Evolutionary conservation across 2,888 invertebrate genomes (phyloP).

Genomic region (Ethmia dodecea): DNA sequence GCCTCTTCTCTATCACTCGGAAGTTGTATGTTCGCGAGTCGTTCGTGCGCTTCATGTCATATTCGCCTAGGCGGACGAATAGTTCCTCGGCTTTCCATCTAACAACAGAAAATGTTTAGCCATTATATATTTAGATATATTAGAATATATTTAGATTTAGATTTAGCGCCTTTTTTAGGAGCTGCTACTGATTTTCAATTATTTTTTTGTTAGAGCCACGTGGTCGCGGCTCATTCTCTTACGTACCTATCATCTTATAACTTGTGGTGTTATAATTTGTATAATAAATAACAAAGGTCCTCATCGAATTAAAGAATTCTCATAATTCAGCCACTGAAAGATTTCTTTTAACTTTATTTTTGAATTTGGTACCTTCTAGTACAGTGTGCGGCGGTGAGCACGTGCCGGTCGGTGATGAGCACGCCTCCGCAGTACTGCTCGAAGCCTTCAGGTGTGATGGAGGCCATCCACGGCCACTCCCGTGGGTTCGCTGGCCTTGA

Average conservation of each 20-base stretch:
- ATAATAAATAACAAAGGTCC: too few species aligned
- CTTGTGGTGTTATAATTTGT: too few species aligned
- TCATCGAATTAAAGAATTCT: too few species aligned
- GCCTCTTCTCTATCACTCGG: slow-evolving; percentile 79
- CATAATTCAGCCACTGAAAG: too few species aligned
- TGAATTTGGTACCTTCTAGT: slow-evolving; percentile 79
- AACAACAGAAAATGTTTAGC: too few species aligned
- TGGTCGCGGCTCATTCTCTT: neutral
- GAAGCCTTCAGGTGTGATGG: slow-evolving; percentile 79
- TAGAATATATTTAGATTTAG: too few species aligned
- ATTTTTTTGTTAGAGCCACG: too few species aligned
- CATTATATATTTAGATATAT: too few species aligned
- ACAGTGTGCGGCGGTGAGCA: slow-evolving; percentile 88
- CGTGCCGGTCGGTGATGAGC: slow-evolving; percentile 86
- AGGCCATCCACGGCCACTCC: slow-evolving; percentile 93
- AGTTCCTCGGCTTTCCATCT: slow-evolving; percentile 80
- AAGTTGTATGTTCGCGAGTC: slow-evolving; percentile 86
- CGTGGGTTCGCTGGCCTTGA: slow-evolving; percentile 80
- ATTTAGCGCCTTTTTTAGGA: too few species aligned
- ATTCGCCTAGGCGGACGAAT: slow-evolving; percentile 87
- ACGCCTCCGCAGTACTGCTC: slow-evolving; percentile 88
- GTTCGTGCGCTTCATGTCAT: slow-evolving; percentile 82
- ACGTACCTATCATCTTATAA: too few species aligned
- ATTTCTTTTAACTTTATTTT: too few species aligned
- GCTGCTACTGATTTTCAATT: too few species aligned